Conservation (phyloP, 1,140 invertebrate species). For the Helicoverpa armigera region DNA sequence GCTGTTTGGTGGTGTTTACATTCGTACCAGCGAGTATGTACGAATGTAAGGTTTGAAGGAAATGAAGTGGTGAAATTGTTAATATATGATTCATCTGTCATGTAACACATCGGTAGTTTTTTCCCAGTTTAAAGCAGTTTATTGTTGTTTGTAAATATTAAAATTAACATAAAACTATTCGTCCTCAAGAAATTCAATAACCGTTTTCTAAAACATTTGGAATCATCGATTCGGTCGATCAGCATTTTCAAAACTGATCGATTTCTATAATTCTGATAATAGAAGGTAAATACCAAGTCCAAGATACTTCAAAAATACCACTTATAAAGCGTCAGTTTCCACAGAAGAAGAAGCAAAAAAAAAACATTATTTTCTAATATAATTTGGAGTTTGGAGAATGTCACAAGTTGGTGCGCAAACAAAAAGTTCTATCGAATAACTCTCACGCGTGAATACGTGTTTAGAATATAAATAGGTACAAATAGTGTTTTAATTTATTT, state of each 20-base stretch:
- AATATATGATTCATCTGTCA: background rate
- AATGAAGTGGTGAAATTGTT: background rate
- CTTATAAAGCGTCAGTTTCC: slow-evolving; percentile 27
- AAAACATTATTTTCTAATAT: slow-evolving; percentile 2
- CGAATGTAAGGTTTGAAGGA: background rate
- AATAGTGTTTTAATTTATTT: slow-evolving; percentile 76
- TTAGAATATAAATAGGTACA: slow-evolving; percentile 67
- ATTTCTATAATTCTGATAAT: too few species aligned
- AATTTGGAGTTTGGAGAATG: slow-evolving; percentile 8
- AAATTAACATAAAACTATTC: too few species aligned
- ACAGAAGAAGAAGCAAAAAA: background rate
- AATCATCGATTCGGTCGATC: too few species aligned
- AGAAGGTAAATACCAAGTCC: too few species aligned
- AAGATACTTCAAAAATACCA: background rate
- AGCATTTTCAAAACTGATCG: too few species aligned
- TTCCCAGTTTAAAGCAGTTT: background rate
- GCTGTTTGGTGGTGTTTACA: background rate
- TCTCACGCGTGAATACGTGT: slow-evolving; percentile 45
- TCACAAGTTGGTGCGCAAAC: slow-evolving; percentile 28
- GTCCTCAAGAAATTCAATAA: too few species aligned
- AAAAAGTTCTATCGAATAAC: slow-evolving; percentile 33
- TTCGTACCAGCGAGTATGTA: slow-evolving; percentile 35
- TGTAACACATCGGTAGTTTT: background rate
- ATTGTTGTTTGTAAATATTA: too few species aligned
- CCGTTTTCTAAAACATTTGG: too few species aligned